Percentiles rank a stretch among this genome's conserved stretches.
Evolutionary conservation across 2,888 invertebrate species (phyloP).

Genomic region (Spialia ferax): DNA sequence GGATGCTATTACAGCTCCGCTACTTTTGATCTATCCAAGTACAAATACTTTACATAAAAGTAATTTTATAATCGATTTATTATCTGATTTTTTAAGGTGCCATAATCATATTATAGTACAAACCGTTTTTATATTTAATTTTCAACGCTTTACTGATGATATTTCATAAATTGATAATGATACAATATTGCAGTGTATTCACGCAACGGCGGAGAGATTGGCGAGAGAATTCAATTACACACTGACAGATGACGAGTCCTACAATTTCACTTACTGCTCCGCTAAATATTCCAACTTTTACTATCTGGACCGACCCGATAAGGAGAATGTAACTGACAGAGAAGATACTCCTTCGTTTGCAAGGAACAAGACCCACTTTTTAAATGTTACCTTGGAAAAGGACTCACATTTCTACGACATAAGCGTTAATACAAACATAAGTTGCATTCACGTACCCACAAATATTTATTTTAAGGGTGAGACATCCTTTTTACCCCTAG

Average conservation of each 20-base stretch:
- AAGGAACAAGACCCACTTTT: slow-evolving; percentile 73
- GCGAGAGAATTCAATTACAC: slow-evolving; percentile 87
- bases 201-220: slow-evolving; percentile 90
- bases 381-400: slow-evolving; percentile 87
- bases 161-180: neutral
- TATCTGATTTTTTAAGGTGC: too few species aligned
- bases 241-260: slow-evolving; percentile 67
- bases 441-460: slow-evolving; percentile 97
- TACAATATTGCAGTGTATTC: slow-evolving; percentile 88
- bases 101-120: neutral
- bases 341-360: slow-evolving; percentile 64
- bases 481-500: neutral
- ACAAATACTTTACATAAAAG: too few species aligned
- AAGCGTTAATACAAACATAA: slow-evolving; percentile 91
- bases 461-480: slow-evolving; percentile 95
- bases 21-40: too few species aligned
- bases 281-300: slow-evolving; percentile 91
- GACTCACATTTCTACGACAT: slow-evolving; percentile 95
- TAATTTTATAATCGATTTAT: too few species aligned
- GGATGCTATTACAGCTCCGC: too few species aligned
- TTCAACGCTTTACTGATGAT: neutral
- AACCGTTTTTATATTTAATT: neutral
- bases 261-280: slow-evolving; percentile 90
- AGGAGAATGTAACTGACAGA: slow-evolving; percentile 36
- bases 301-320: slow-evolving; percentile 57